These are phyloP conservation scores for Carcharodon carcharias DNA, from an alignment of 2,797 vertebrate genomes.

Conservation along the genomic window DNA sequence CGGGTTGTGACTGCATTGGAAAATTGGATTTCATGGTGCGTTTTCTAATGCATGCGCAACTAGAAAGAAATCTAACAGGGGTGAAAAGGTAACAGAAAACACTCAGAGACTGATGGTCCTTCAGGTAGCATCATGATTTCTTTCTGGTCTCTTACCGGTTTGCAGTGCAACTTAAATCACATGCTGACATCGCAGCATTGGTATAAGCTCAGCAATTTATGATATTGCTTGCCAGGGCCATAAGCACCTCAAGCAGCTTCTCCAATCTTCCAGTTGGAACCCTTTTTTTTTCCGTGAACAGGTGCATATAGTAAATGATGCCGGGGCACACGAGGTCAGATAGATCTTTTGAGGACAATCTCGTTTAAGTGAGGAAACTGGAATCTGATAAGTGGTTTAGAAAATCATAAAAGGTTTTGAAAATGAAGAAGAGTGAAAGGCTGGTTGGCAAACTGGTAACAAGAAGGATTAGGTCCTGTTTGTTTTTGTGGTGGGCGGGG, in stretches of 20 bases:
- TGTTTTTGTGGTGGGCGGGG: too few species aligned
- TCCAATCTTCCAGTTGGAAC: not conserved
- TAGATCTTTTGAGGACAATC: not conserved
- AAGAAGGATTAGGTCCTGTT: not conserved
- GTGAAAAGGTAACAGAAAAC: not conserved
- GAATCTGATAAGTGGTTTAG: not conserved
- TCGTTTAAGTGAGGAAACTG: not conserved
- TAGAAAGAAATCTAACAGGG: not conserved
- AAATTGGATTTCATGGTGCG: conserved; percentile 29
- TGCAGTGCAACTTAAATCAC: not conserved
- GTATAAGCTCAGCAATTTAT: not conserved
- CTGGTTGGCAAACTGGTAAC: not conserved
- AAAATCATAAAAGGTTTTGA: not conserved
- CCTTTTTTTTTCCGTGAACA: not conserved
- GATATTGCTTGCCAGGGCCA: not conserved
- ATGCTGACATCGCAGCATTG: not conserved
- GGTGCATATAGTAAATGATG: not conserved
- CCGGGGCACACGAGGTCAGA: not conserved
- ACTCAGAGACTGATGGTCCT: not conserved
- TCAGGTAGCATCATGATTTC: not conserved
- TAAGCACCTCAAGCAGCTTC: not conserved
- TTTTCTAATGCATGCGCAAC: not conserved
- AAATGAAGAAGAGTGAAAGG: not conserved
- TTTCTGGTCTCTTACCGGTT: not conserved
- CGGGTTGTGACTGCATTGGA: not conserved